Base-by-base conservation (phyloP, 2,888 invertebrate species). In the Periphyllus acericola region DNA sequence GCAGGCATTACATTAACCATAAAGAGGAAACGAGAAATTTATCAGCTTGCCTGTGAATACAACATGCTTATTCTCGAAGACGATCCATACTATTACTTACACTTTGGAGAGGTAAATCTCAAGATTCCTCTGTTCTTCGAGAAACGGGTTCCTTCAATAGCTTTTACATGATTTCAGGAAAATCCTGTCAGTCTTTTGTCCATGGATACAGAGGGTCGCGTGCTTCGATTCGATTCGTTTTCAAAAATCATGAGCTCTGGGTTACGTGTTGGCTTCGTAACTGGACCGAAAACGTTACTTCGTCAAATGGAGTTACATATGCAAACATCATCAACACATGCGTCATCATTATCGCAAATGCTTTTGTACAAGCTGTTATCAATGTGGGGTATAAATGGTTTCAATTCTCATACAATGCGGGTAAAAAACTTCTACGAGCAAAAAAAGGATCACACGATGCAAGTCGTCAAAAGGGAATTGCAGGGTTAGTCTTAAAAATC, bases 41-140 rank as follows among this genome's bases (percentile, higher is more conserved):
- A 96, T 91, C 92, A 94, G 90, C 92, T 96, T 89, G 95, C 96
- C 78, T 95, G 95, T 91, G 93, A 94, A 91, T 96, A 95, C 91
- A 94, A 96, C 92, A 93, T 96, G 66, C 90, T 96, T 17, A 96
- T 96, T 84, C 90, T 96, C 14, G 96, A 96, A 91, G 96, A 96
- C 90, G 96, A 96, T 91, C 95, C 96, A 0, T 96, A 96, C 90
- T 95, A 94, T 92, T 96, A 95, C 91, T 92, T 96, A 90, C 95
- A 95, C 91, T 96, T 95, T 91, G 92, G 93, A 90, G 93, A 94
- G 25, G 90, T 90, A 89, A 80, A 88, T 86, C 25, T 25, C 21
- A 21, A 6, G 6, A 60, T 25, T 21, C 21, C 6, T 60, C 9
- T 0, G 3, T 21, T 60, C 25, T 25, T 14, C 60, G 25, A 6